phyloP scores from a whole-genome alignment of 2,113 vertebrate species.

The Brachyistius frenatus region DNA sequence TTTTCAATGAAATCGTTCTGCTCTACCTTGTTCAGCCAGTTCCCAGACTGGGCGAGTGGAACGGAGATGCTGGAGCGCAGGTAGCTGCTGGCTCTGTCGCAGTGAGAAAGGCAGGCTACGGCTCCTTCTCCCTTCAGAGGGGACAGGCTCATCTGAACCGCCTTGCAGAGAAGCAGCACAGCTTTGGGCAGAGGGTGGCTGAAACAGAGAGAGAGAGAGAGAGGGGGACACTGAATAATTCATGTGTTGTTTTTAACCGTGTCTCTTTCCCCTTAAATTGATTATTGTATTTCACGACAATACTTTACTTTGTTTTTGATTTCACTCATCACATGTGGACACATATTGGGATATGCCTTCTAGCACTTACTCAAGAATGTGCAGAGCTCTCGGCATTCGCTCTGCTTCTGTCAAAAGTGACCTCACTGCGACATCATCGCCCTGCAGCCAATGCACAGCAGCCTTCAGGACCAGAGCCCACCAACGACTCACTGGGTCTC shows the following conservation, averaged over 20 bases:
- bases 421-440: conserved; percentile 88
- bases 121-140: conserved; percentile 91
- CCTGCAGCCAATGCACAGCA: conserved; percentile 91
- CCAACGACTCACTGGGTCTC: conserved; percentile 94
- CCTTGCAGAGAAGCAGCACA: conserved; percentile 90
- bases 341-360: not conserved
- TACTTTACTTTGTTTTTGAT: too few species aligned
- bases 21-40: conserved; percentile 89
- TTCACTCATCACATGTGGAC: too few species aligned
- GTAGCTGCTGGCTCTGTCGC: conserved; percentile 92
- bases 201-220: conserved; percentile 40
- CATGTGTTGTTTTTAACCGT: too few species aligned
- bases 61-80: conserved; percentile 91
- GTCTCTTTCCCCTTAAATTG: too few species aligned
- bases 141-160: conserved; percentile 90
- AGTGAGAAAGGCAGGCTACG: conserved; percentile 87
- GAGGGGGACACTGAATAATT: too few species aligned
- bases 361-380: conserved; percentile 90
- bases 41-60: conserved; percentile 79
- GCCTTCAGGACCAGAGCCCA: conserved; percentile 92
- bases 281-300: too few species aligned
- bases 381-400: conserved; percentile 92
- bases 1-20: not conserved
- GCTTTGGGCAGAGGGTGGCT: conserved; percentile 93
- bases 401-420: conserved; percentile 90